A percentile compares a stretch with the other conserved stretches of the same genome.
phyloP scores from a whole-genome alignment of 2,888 invertebrate species.

The Pollenia amentaria region DNA sequence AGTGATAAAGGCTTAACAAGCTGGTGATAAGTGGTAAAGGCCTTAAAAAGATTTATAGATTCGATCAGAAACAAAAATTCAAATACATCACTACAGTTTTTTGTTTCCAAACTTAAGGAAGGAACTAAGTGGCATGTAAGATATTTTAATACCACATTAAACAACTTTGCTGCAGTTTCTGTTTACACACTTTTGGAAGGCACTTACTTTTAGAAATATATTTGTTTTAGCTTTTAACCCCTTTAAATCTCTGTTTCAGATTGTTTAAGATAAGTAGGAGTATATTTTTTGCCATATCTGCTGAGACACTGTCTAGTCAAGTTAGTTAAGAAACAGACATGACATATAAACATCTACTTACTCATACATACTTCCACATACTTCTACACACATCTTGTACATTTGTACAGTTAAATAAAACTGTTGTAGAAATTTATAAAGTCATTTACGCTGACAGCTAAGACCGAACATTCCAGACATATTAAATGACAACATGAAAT shows the following conservation, averaged over 20 bases:
- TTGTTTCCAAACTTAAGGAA: no score
- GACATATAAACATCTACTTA: constrained; percentile 8
- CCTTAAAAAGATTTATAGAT: no score
- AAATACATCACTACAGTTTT: no score
- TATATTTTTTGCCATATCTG: not conserved
- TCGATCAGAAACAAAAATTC: no score
- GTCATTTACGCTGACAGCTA: constrained; percentile 8
- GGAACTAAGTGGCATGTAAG: no score
- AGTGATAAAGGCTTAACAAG: no score
- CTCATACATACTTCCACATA: not conserved
- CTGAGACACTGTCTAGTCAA: constrained; percentile 65
- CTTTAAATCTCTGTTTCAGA: not conserved
- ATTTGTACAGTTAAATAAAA: constrained; percentile 17
- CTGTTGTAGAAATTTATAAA: constrained; percentile 34
- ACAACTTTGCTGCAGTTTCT: no score
- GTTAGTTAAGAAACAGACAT: constrained; percentile 23
- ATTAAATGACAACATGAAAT: constrained; percentile 16
- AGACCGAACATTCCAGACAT: constrained; percentile 1
- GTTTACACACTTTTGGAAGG: no score
- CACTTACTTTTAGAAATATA: not conserved
- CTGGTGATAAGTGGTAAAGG: no score
- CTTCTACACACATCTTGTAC: not conserved
- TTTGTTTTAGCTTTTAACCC: not conserved
- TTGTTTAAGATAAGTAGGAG: not conserved
- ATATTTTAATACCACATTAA: no score